These are phyloP conservation scores for Vollenhovia emeryi DNA, from an alignment of 1,140 invertebrate genomes.

Conservation along the genomic window DNA sequence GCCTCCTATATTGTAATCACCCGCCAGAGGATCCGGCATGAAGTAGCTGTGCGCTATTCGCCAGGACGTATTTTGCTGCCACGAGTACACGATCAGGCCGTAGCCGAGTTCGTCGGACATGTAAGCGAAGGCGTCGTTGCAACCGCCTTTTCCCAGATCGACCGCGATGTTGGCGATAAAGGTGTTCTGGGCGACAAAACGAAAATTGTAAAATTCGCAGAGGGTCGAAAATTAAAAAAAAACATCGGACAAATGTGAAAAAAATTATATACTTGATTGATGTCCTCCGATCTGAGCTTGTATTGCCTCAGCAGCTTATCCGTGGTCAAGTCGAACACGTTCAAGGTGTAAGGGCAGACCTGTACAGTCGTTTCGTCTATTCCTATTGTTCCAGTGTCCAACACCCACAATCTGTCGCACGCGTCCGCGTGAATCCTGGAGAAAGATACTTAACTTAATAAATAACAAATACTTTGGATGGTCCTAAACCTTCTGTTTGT, in stretches of 20 bases:
- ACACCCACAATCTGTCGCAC: slow-evolving; percentile 92
- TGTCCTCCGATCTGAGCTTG: slow-evolving; percentile 89
- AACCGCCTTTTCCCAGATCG: slow-evolving; percentile 89
- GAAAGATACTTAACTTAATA: slow-evolving; percentile 34
- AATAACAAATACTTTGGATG: too few relatives aligned
- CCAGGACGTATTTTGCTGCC: slow-evolving; percentile 91
- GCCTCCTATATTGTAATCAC: slow-evolving; percentile 92
- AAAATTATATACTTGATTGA: slow-evolving; percentile 85
- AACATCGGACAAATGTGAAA: neutral
- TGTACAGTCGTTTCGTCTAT: slow-evolving; percentile 91
- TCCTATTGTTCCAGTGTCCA: slow-evolving; percentile 93
- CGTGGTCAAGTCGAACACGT: slow-evolving; percentile 91
- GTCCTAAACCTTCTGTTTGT: neutral
- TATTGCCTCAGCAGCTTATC: slow-evolving; percentile 90
- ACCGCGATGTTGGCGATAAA: slow-evolving; percentile 94
- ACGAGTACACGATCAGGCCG: slow-evolving; percentile 92
- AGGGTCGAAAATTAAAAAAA: neutral
- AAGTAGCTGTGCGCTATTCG: slow-evolving; percentile 91
- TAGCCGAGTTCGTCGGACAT: slow-evolving; percentile 93
- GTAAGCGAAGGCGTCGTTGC: slow-evolving; percentile 92
- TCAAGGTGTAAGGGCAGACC: slow-evolving; percentile 90
- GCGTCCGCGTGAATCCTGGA: slow-evolving; percentile 88
- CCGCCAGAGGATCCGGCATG: slow-evolving; percentile 91
- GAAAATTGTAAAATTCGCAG: neutral
- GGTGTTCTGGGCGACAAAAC: slow-evolving; percentile 84